Percentiles rank a stretch among this genome's conserved stretches.
Conservation (phyloP, 2,888 invertebrate genomes). For the Eristalis intricaria region DNA sequence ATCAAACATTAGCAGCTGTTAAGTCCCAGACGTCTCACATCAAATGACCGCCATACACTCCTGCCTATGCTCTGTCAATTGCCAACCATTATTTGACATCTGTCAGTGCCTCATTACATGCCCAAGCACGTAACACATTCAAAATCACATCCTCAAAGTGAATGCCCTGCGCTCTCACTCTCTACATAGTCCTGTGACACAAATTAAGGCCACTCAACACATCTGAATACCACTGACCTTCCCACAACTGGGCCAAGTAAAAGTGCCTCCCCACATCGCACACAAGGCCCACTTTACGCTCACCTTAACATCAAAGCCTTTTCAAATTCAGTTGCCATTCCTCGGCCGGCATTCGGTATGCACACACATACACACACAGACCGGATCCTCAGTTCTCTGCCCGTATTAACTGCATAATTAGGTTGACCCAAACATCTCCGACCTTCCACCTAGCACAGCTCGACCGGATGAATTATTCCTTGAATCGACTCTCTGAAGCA, state of each 20-base stretch:
- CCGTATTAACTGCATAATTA: conserved; percentile 30
- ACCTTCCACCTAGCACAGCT: not conserved
- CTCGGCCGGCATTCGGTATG: not conserved
- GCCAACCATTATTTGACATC: too few species aligned
- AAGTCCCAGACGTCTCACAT: too few species aligned
- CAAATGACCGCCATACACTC: too few species aligned
- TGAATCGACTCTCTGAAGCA: conserved; percentile 21
- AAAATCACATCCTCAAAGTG: not conserved
- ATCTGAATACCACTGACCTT: not conserved
- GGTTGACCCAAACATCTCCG: conserved; percentile 9
- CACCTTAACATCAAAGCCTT: not conserved
- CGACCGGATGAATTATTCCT: conserved; percentile 28
- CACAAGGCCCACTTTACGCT: not conserved
- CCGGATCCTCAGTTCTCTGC: not conserved
- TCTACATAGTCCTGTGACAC: not conserved
- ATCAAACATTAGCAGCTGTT: too few species aligned
- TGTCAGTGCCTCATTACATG: too few species aligned
- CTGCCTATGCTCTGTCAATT: too few species aligned
- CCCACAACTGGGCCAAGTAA: not conserved
- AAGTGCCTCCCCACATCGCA: not conserved
- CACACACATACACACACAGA: not conserved
- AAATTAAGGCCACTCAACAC: not conserved
- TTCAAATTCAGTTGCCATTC: not conserved
- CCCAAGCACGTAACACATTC: not conserved
- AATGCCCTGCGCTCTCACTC: not conserved